phyloP scores from a whole-genome alignment of 2,113 vertebrate genomes.

The Haemorhous mexicanus region DNA sequence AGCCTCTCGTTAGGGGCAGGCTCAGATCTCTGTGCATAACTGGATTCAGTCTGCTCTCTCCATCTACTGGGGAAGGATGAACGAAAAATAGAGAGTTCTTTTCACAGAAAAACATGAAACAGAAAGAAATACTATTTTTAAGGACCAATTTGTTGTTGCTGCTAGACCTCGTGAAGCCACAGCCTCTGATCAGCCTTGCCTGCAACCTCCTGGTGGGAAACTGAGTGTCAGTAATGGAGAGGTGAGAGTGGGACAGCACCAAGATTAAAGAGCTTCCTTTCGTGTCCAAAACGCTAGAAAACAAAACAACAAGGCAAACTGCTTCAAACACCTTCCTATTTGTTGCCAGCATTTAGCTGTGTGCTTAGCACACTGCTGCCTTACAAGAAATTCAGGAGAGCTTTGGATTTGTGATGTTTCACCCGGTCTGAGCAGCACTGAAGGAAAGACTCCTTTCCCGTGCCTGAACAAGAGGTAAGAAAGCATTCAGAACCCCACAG shows the following conservation, averaged over 20 bases:
- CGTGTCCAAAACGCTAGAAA: not conserved
- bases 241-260: not conserved
- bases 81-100: not conserved
- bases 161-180: not conserved
- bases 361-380: not conserved
- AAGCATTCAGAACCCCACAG: not conserved
- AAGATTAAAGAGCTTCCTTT: constrained; percentile 17
- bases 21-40: not conserved
- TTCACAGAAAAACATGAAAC: not conserved
- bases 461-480: not conserved
- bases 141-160: constrained; percentile 31
- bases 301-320: not conserved
- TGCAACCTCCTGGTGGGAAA: not conserved
- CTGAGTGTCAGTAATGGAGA: not conserved
- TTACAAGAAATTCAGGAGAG: not conserved
- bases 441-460: not conserved
- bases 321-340: not conserved
- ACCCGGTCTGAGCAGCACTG: not conserved
- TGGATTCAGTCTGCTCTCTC: not conserved
- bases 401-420: not conserved
- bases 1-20: not conserved
- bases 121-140: constrained; percentile 1
- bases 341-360: not conserved
- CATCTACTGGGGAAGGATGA: not conserved
- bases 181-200: constrained; percentile 16